Evolutionary conservation across 2,113 vertebrate species (phyloP), one percentile per base, ranked within the genome.

Genomic region (Morone chrysops): DNA sequence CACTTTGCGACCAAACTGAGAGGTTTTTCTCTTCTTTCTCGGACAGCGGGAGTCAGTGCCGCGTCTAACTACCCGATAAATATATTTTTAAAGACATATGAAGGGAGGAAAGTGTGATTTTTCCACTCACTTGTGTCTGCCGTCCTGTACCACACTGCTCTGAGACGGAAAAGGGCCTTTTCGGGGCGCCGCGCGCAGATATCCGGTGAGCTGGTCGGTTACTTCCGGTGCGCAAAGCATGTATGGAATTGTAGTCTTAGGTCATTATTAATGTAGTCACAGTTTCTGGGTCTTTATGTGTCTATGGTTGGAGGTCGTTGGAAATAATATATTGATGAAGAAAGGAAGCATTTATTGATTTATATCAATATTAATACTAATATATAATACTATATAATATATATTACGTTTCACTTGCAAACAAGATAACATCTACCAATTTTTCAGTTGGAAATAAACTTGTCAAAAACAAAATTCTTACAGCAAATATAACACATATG

Each of bases 151-250:
- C 87, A 86, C 92, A 85, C 92, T 92, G 83, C 90, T 83, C 91
- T 82, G 80, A 94, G 92, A 93, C 90, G 93, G 94, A 94, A 96
- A 95, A 95, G 95, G 94, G 90, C 94, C 93, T 90, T 56, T 6
- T 7, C 25, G 57, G 8, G 85, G 93, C 84, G 87, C 75, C 50
- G 75, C 84, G 70, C 2, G 1, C 78, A 57, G 69, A 96, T 94
- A 94, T 95, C 92, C 94, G 91, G 82, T 75, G 45, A 53, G 13
- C 5, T 31, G 80, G 48, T 4, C 3, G 20, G 20, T 0, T n/a
- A 6, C 50, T 87, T 95, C 94, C 92, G 81, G 86, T 51, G 8
- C 11, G 54, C 61, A 61, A 38, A 9, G 54, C 80, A 70, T 75
- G 40, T 5, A 25, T 56, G 92, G 87, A 90, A 60, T 70, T 90